These are phyloP conservation scores for Drosophila colorata DNA, from an alignment of 2,888 invertebrate species.

Conservation along the genomic window DNA sequence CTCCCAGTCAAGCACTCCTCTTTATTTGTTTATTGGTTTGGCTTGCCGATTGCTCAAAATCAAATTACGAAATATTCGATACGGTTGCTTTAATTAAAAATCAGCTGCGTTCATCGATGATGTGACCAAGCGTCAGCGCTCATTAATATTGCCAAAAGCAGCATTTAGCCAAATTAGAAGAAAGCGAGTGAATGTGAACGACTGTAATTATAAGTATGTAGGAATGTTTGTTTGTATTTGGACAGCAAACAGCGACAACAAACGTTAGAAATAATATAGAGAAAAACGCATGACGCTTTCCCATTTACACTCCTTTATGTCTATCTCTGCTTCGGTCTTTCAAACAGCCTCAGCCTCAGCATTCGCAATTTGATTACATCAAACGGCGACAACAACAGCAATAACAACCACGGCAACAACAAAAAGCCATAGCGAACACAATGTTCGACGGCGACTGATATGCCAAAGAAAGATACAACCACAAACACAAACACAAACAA, in stretches of 20 bases:
- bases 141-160: slow-evolving; percentile 69
- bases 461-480: slow-evolving; percentile 56
- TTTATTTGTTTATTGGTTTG: neutral
- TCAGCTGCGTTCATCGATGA: slow-evolving; percentile 48
- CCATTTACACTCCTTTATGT: slow-evolving; percentile 13
- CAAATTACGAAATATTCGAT: slow-evolving; percentile 59
- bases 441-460: slow-evolving; percentile 35
- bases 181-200: slow-evolving; percentile 56
- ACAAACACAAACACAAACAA: slow-evolving; percentile 28
- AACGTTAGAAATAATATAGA: slow-evolving; percentile 42
- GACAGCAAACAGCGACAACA: slow-evolving; percentile 26
- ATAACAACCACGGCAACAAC: slow-evolving; percentile 32
- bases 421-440: slow-evolving; percentile 19
- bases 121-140: slow-evolving; percentile 46
- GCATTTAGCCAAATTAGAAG: slow-evolving; percentile 72
- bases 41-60: slow-evolving; percentile 30
- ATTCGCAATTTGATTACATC: slow-evolving; percentile 79
- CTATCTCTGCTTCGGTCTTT: slow-evolving; percentile 6
- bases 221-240: neutral
- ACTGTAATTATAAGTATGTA: slow-evolving; percentile 34
- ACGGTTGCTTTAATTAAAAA: slow-evolving; percentile 58
- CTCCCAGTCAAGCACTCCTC: neutral
- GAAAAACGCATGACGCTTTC: slow-evolving; percentile 33
- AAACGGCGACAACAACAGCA: slow-evolving; percentile 51
- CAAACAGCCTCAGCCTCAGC: slow-evolving; percentile 22